Evolutionary conservation across 2,113 vertebrate species (phyloP).

Genomic region (Pelecanus crispus): DNA sequence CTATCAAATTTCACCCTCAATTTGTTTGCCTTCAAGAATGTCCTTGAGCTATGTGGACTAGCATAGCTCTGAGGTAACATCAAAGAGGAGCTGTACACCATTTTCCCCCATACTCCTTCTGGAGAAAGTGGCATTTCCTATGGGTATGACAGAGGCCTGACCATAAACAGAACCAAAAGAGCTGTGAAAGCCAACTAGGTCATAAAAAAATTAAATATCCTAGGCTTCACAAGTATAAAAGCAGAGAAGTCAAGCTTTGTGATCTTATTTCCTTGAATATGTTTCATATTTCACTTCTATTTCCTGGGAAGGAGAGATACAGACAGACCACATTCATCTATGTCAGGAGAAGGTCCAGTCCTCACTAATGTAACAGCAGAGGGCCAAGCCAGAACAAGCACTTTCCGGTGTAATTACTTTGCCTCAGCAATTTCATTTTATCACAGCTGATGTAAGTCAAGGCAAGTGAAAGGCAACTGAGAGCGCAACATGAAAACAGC

Average conservation of each 20-base stretch:
- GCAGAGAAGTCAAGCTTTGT: not conserved
- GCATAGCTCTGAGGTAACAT: not conserved
- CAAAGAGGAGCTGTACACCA: not conserved
- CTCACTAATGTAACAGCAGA: not conserved
- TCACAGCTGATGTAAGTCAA: slow-evolving; percentile 5
- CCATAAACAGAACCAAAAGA: not conserved
- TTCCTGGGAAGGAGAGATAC: not conserved
- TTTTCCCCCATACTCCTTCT: not conserved
- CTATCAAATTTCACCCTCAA: not conserved
- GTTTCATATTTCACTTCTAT: slow-evolving; percentile 38
- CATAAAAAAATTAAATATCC: not conserved
- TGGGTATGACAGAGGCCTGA: not conserved
- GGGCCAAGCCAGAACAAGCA: slow-evolving; percentile 28
- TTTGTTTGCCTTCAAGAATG: not conserved
- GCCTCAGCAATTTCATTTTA: not conserved
- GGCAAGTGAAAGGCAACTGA: not conserved
- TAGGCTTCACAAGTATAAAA: not conserved
- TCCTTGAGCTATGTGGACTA: not conserved
- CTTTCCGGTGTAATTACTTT: slow-evolving; percentile 42
- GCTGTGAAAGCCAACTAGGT: not conserved
- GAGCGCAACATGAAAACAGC: not conserved
- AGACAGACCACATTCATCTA: not conserved
- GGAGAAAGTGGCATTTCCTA: not conserved
- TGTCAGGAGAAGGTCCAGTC: slow-evolving; percentile 7
- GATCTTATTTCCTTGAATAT: not conserved